Base-by-base conservation (phyloP, 2,113 vertebrate species). In the Anas platyrhynchos region DNA sequence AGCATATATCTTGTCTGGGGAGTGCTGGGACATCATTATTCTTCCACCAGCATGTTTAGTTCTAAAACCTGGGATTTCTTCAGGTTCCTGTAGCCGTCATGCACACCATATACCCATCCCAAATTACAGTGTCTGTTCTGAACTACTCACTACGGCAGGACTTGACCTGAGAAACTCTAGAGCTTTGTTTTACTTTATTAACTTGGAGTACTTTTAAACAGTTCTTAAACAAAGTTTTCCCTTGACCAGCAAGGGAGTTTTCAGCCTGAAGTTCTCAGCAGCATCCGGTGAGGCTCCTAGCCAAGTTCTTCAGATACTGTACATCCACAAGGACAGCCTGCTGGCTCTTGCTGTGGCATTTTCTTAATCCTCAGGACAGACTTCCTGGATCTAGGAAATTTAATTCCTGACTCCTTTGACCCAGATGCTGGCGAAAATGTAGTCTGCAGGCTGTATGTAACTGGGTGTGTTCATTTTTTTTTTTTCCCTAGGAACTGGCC, bases 141-240 rank as follows among this genome's bases (percentile, higher is more conserved):
- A 98, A 97, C 97, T 98, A 98, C 96, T 98, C 96, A 96, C 97
- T 98, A 98, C 97, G 97, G 98, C 97, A 98, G 98, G 98, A 97
- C 97, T 97, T 98, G 97, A 98, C 98, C 98, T 98, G 98, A 98
- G 98, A 98, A 98, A 98, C 92, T 97, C 94, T 97, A 98, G 97
- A 98, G 91, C 97, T 97, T 96, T 97, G 92, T 96, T 97, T 97
- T 94, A 88, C 83, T 95, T 98, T 97, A 97, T 97, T 98, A 97
- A 97, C 96, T 98, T 91, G 96, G 95, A 97, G 95, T 96, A 94
- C 95, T 97, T 94, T 76, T 95, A 96, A 97, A 97, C 87, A 96
- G 97, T 94, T 95, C 94, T 97, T 94, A 97, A 97, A 96, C 97
- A 96, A 97, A 96, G 93, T 96, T 96, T 96, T 62, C 98, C 98